phyloP scores from a whole-genome alignment of 92 coral and sea anemone genomes.

The Heteractis magnifica region DNA sequence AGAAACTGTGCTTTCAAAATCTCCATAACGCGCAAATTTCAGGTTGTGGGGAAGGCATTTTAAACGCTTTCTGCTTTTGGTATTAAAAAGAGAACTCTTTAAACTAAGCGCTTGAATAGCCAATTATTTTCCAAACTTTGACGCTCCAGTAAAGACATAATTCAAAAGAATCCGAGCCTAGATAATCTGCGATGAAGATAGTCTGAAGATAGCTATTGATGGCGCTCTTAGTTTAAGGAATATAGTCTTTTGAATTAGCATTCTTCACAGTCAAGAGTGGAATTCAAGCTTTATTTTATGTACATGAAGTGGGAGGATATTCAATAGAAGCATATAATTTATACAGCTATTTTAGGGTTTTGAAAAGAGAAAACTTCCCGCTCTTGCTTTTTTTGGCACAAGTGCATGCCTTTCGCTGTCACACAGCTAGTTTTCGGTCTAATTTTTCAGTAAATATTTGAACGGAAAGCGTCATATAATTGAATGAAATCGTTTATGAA shows the following conservation, averaged over 20 bases:
- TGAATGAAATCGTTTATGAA: neutral
- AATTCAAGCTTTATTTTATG: neutral
- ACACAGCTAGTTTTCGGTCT: no score
- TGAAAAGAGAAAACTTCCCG: neutral
- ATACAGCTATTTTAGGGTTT: neutral
- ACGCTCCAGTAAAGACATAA: conserved; percentile 1
- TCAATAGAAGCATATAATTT: neutral
- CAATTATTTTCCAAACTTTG: conserved; percentile 6
- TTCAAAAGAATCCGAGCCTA: conserved; percentile 5
- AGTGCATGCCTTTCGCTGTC: no score
- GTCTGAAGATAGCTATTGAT: conserved; percentile 6
- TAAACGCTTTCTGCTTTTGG: neutral
- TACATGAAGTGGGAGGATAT: neutral
- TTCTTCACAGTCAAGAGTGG: neutral
- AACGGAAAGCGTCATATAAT: neutral
- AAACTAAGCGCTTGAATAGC: conserved; percentile 6
- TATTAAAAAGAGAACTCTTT: neutral
- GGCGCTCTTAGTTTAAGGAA: neutral
- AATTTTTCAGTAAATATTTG: neutral
- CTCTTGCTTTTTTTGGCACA: neutral
- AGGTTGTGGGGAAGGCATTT: neutral
- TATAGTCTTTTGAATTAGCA: neutral
- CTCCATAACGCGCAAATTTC: no score
- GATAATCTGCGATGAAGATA: conserved; percentile 9
- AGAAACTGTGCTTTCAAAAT: no score